phyloP scores from a whole-genome alignment of 2,888 invertebrate genomes.

The Rhingia rostrata region DNA sequence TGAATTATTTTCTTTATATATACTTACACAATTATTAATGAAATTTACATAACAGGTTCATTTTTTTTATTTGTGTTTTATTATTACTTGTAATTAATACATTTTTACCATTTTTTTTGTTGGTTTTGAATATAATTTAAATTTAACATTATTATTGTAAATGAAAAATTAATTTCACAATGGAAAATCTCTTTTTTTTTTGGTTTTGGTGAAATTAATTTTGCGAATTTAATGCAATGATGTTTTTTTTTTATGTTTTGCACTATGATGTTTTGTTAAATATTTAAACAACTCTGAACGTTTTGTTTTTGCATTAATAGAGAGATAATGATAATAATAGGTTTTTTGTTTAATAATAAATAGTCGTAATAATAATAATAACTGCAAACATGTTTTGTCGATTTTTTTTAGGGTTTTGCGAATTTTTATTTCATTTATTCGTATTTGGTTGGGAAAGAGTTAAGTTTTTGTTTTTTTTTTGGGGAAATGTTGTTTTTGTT shows the following conservation, averaged over 20 bases:
- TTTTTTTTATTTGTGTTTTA: slow-evolving; percentile 68
- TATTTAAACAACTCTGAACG: slow-evolving; percentile 74
- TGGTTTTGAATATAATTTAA: slow-evolving; percentile 75
- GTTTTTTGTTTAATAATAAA: slow-evolving; percentile 69
- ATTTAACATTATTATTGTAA: slow-evolving; percentile 68
- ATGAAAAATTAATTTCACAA: slow-evolving; percentile 66
- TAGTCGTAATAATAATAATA: slow-evolving; percentile 73
- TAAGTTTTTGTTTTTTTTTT: slow-evolving; percentile 45
- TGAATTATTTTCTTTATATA: slow-evolving; percentile 72
- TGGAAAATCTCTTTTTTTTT: slow-evolving; percentile 44
- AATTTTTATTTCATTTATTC: slow-evolving; percentile 69
- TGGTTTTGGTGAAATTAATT: slow-evolving; percentile 54
- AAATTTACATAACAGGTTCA: slow-evolving; percentile 80
- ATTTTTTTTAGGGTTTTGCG: slow-evolving; percentile 74
- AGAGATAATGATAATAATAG: slow-evolving; percentile 69
- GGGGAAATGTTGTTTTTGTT: slow-evolving; percentile 29
- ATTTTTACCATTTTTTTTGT: slow-evolving; percentile 64
- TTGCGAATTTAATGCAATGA: slow-evolving; percentile 61
- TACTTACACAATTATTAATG: slow-evolving; percentile 76
- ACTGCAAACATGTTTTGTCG: slow-evolving; percentile 72
- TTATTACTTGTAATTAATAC: slow-evolving; percentile 64
- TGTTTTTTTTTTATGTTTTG: slow-evolving; percentile 72
- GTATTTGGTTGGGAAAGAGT: slow-evolving; percentile 60
- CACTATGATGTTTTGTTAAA: slow-evolving; percentile 61
- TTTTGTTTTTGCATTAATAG: slow-evolving; percentile 68